Base-by-base conservation (phyloP, 2,113 vertebrate genomes). In the Lamprologus callipterus region DNA sequence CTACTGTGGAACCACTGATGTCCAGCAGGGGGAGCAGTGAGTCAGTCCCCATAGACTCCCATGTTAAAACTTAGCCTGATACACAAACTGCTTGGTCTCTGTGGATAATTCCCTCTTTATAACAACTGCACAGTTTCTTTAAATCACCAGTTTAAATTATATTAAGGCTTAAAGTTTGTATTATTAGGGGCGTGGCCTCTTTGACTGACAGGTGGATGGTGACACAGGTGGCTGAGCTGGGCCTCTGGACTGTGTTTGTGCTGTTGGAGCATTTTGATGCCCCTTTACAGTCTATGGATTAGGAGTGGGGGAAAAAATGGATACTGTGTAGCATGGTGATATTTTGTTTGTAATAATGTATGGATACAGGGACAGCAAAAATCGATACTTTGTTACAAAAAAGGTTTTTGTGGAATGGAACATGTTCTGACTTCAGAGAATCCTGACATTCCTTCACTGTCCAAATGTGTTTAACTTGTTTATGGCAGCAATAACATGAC, bases 291-390 rank as follows among this genome's bases (percentile, higher is more conserved):
- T 45, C 37, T 73, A 9, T 73, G 65, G 68, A 7, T 26, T 47
- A 47, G 45, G 45, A 0, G 45, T 4, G 45, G 45, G 45, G 7
- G 7, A 0, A 16, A 14, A 45, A 16, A 47, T 16, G 0, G 45
- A 47, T 47, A 47, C 45, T 47, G 45, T 47, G 45, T 47, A 47
- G 45, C 0, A 47, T 47, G 0, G 14, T 16, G 45, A 47, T 16
- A 16, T 47, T 47, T 47, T 47, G 14, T 47, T 47, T 47, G 7
- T 47, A 47, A 47, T 47, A 47, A 47, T 47, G 45, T 47, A 8
- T 47, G 0, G 4, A 47, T 47, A 16, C 45, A 47, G 45, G 45
- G 14, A 0, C 45, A 47, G 14, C 45, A 47, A 14, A 47, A 47
- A 47, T 47, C 1, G 1, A 47, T 47, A 47, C 0, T 47, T 47